These are phyloP conservation scores for Oreochromis aureus DNA, from an alignment of 2,113 vertebrate species.

Conservation along the genomic window DNA sequence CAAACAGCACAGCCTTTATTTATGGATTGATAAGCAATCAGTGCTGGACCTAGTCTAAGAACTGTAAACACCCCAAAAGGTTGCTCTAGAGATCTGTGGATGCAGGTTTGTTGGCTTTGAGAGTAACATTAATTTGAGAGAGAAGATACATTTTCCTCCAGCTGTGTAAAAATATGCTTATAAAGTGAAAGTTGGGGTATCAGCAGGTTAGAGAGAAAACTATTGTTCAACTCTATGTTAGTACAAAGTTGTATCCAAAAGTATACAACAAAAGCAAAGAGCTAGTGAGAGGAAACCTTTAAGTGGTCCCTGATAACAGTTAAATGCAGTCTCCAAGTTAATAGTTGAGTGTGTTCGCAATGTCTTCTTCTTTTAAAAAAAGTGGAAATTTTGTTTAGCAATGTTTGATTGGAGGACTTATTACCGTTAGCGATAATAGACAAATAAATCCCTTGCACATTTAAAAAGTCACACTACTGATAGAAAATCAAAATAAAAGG, in stretches of 20 bases:
- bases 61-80: not conserved
- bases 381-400: not conserved
- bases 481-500: not conserved
- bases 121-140: not conserved
- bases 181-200: not conserved
- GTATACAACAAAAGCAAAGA: not conserved
- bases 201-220: not conserved
- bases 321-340: not conserved
- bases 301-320: too few species aligned
- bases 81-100: fast-evolving
- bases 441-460: fast-evolving
- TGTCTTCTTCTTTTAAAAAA: fast-evolving
- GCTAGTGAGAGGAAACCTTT: not conserved
- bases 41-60: not conserved
- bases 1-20: not conserved
- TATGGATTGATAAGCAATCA: not conserved
- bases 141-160: not conserved
- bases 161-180: not conserved
- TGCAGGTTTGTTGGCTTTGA: not conserved
- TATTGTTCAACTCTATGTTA: not conserved
- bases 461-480: not conserved
- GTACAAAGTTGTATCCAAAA: not conserved
- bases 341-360: fast-evolving
- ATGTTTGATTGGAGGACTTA: not conserved
- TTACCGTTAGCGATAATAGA: fast-evolving